Base-by-base conservation (phyloP, 92 coral and sea anemone genomes). In the Actinernus sp. region DNA sequence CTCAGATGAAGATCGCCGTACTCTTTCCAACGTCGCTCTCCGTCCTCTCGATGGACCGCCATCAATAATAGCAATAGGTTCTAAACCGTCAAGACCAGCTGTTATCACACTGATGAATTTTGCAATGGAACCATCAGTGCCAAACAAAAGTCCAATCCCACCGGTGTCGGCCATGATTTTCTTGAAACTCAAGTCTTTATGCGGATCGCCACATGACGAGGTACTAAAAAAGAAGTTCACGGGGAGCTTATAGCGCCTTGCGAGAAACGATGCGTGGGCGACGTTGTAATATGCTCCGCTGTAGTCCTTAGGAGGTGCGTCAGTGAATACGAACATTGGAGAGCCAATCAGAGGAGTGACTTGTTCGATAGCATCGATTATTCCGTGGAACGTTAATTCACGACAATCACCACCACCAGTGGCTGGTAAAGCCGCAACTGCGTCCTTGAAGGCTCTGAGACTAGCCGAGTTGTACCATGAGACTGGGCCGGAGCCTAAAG, bases 251-350 rank as follows among this genome's bases (percentile, higher is more conserved):
- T 78, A 65, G 20, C 71, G 55, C 44, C 57, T 45, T 41, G 82
- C 86, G 31, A 85, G 49, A n/a, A 86, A 86, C 21, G 39, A 32
- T 0, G 82, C 86, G 45, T 85, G 78, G 21, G 78, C 91, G n/a
- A 56, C 10, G 29, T 74, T 85, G 77, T 85, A 85, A 20, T 85
- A 40, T 26, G 53, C 56, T 9, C 73, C 38, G 10, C 53, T 49
- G 18, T 70, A 63, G 27, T 75, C 82, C 50, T 84, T 84, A 0
- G 76, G 55, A 0, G 80, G 85, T 17, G 90, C 90, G 49, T 84
- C 90, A 14, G 90, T 84, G 20, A 84, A 84, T n/a, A 84, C 90
- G 25, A 54, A 84, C 75, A 84, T 84, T 2, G 90, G 90, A 0
- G 90, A 84, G 8, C 79, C 64, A 9, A 38, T 12, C 31, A 23